Conservation (phyloP, 2,888 invertebrate genomes). For the Bombylius major region DNA sequence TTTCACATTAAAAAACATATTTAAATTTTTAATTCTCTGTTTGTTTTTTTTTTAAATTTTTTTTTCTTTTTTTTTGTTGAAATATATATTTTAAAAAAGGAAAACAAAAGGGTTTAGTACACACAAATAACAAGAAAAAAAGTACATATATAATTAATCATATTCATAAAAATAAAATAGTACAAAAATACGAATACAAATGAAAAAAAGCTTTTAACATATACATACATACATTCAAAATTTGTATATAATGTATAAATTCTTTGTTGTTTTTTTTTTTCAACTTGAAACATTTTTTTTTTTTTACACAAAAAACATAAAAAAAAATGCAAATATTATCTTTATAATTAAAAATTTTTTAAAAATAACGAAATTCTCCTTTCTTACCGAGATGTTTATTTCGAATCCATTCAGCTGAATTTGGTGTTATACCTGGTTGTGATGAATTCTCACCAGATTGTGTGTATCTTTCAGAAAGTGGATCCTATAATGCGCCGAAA, state of each 20-base stretch:
- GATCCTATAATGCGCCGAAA: slow-evolving; percentile 8
- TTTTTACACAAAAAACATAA: background rate
- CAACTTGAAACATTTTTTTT: no score
- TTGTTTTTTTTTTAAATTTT: no score
- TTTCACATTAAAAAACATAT: no score
- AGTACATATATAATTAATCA: background rate
- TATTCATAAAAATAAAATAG: background rate
- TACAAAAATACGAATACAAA: background rate
- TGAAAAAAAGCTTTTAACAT: no score
- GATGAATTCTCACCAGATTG: slow-evolving; percentile 9
- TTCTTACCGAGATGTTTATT: slow-evolving; percentile 84
- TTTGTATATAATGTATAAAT: no score
- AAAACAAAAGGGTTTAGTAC: no score
- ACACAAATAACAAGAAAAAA: no score
- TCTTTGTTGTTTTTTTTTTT: no score
- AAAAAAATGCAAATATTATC: background rate
- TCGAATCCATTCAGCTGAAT: slow-evolving; percentile 71
- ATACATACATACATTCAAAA: background rate
- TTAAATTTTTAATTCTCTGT: no score
- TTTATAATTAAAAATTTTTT: slow-evolving; percentile 30
- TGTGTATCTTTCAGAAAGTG: slow-evolving; percentile 12
- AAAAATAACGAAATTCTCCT: slow-evolving; percentile 91
- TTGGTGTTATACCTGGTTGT: slow-evolving; percentile 36
- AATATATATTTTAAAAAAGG: no score
- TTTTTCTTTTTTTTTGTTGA: no score